Evolutionary conservation across 2,888 invertebrate genomes (phyloP), one percentile per base, ranked within the genome.

Genomic region (Ptychoptera albimana): DNA sequence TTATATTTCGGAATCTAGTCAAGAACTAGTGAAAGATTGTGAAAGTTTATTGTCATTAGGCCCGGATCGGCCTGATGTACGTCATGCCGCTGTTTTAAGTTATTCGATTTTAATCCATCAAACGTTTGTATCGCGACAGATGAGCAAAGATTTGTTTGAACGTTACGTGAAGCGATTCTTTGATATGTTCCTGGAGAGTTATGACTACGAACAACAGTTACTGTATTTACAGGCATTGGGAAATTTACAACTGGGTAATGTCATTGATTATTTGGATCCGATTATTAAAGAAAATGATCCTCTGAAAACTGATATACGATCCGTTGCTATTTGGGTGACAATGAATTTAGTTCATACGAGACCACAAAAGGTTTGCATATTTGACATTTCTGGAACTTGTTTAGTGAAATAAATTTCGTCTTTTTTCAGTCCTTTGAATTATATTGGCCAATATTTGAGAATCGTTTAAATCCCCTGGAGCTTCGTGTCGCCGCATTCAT

Each of bases 161-260:
- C 74, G 75, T 52, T 77, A 81, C 44, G 78, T 80, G 1, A 77
- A 77, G 45, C 72, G 77, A 46, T 82, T 79, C 55, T 74, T 82
- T 46, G 73, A 80, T 56, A 73, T 77, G 60, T 81, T 80, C 50
- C 73, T 77, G 52, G 81, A 73, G 51, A 76, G 75, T 40, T 72
- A 73, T 0, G 72, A 74, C 52, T 81, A 81, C 50, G 68, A 75
- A 46, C 75, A 77, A 50, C 73, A 80, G 48, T 73, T 82, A 73
- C 60, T 82, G 4, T 82, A 79, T 69, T 64, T 82, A 0, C 78
- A 81, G 58, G 82, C 79, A 0, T 60, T 82, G 0, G 74, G 77
- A 48, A 83, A 82, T 52, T 65, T 77, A 45, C 73, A 75, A 51
- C 53, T 75, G 23, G 71, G 71, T 6, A 69, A 71, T 54, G 74